These are phyloP conservation scores for Campoletis raptor DNA, from an alignment of 2,888 invertebrate genomes.

Conservation along the genomic window DNA sequence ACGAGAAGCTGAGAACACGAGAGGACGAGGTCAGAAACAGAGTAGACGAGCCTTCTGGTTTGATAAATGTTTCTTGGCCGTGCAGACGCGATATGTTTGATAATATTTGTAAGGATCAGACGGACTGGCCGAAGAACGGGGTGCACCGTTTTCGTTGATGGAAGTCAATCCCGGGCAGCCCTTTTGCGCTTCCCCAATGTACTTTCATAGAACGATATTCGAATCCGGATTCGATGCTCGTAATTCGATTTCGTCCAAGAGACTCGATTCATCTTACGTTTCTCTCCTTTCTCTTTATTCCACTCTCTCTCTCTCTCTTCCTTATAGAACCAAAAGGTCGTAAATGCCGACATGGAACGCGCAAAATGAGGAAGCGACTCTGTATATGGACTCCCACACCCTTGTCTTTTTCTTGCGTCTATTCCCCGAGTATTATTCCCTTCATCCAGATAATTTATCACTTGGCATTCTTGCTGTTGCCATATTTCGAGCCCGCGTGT, in stretches of 20 bases:
- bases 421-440: conserved; percentile 63
- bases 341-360: conserved; percentile 41
- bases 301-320: conserved; percentile 18
- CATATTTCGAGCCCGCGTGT: conserved; percentile 34
- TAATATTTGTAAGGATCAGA: conserved; percentile 81
- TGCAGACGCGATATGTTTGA: conserved; percentile 79
- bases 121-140: conserved; percentile 48
- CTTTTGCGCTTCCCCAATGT: conserved; percentile 37
- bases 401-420: conserved; percentile 68
- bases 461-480: conserved; percentile 56
- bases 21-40: conserved; percentile 47
- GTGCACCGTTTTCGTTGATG: conserved; percentile 55
- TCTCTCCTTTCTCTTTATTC: conserved; percentile 1
- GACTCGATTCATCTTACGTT: conserved; percentile 53
- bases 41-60: conserved; percentile 67
- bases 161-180: conserved; percentile 59
- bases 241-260: conserved; percentile 77
- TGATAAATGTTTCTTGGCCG: conserved; percentile 82
- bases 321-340: conserved; percentile 35
- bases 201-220: conserved; percentile 51
- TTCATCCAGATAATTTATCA: conserved; percentile 69
- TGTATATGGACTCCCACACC: conserved; percentile 56
- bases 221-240: conserved; percentile 73
- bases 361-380: conserved; percentile 61
- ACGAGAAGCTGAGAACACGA: conserved; percentile 4